Conservation (phyloP, 2,113 vertebrate genomes). For the Bagarius yarrelli region DNA sequence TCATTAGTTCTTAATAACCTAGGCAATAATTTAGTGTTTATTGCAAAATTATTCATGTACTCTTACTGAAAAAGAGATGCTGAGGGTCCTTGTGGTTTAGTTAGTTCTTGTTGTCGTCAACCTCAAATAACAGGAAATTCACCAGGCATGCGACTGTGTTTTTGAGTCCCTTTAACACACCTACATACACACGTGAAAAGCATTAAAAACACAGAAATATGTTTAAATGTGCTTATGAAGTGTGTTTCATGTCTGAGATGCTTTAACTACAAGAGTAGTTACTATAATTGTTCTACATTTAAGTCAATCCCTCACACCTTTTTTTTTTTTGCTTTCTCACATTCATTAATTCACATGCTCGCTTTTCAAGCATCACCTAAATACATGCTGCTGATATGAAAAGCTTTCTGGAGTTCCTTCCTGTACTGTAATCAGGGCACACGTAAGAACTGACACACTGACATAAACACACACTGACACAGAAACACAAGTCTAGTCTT, state of each 20-base stretch:
- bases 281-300: neutral
- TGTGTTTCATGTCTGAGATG: neutral
- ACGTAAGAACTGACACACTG: slow-evolving; percentile 70
- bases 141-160: slow-evolving; percentile 20
- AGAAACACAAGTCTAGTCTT: slow-evolving; percentile 59
- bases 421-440: slow-evolving; percentile 66
- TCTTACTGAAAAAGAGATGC: neutral
- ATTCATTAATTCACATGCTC: neutral
- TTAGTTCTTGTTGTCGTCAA: slow-evolving; percentile 30
- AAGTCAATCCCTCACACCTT: neutral
- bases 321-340: neutral
- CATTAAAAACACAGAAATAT: too few species aligned
- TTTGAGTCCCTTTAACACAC: neutral
- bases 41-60: too few species aligned
- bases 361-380: slow-evolving; percentile 12
- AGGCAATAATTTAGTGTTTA: too few species aligned
- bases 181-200: neutral
- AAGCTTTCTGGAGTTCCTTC: slow-evolving; percentile 54
- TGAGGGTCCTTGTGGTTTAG: slow-evolving; percentile 24
- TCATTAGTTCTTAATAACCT: too few species aligned
- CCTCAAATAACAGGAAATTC: slow-evolving; percentile 51
- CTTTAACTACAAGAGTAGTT: too few species aligned
- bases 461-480: slow-evolving; percentile 73
- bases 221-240: neutral
- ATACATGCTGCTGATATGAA: slow-evolving; percentile 24